phyloP scores from a whole-genome alignment of 2,797 vertebrate species.

The Enteromius trimaculatus region DNA sequence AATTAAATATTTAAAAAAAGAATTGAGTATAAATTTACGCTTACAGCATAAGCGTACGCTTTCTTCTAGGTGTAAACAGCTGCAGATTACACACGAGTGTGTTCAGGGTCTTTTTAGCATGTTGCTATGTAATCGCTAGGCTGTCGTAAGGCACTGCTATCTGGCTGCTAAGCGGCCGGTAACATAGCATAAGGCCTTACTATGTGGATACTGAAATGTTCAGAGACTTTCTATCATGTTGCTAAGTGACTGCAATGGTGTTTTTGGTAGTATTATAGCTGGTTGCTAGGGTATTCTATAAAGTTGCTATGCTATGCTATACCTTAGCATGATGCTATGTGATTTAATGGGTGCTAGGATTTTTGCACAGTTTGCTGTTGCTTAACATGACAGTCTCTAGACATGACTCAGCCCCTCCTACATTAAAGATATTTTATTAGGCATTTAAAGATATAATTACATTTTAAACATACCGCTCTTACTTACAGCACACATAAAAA shows the following conservation, averaged over 20 bases:
- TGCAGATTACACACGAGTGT: neutral
- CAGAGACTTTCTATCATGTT: neutral
- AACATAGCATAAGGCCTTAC: neutral
- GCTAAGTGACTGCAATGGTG: neutral
- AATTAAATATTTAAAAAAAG: too few species aligned
- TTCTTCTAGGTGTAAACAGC: too few species aligned
- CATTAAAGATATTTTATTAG: neutral
- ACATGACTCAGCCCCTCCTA: neutral
- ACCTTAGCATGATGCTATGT: neutral
- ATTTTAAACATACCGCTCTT: neutral
- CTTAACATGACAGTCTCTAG: neutral
- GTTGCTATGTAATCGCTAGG: neutral
- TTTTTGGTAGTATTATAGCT: neutral
- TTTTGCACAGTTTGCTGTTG: neutral
- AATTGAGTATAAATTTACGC: too few species aligned
- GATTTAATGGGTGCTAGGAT: neutral
- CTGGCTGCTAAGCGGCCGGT: neutral
- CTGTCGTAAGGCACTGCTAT: neutral
- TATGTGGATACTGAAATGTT: neutral
- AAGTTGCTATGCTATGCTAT: neutral
- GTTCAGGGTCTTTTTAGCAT: neutral
- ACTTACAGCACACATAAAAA: constrained; percentile 13
- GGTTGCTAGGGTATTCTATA: neutral
- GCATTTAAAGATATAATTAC: neutral
- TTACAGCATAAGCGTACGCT: too few species aligned